A percentile compares a stretch with the other conserved stretches of the same genome.
phyloP scores from a whole-genome alignment of 2,888 invertebrate genomes.

The Gasteruption jaculator region DNA sequence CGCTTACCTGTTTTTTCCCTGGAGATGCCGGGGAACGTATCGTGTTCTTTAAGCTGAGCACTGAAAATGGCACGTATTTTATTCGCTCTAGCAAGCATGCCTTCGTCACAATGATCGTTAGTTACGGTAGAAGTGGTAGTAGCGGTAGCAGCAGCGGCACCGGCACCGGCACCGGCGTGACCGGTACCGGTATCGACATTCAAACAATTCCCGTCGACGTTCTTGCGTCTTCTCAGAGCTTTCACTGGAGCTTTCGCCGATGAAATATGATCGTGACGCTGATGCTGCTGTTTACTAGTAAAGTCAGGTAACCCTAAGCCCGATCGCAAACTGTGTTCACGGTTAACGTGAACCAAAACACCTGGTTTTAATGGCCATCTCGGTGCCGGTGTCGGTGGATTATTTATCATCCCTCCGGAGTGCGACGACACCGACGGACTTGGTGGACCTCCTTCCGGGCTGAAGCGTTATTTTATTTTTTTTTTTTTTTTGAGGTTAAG shows the following conservation, averaged over 20 bases:
- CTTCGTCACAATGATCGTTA: slow-evolving; percentile 45
- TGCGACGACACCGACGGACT: slow-evolving; percentile 44
- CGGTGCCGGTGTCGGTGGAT: slow-evolving; percentile 54
- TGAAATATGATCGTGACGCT: no score
- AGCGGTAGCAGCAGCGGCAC: slow-evolving; percentile 7
- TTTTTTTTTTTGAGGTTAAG: slow-evolving; percentile 10
- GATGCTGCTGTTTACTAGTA: no score
- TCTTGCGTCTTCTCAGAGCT: no score
- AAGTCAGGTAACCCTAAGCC: no score
- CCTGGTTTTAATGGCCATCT: slow-evolving; percentile 88
- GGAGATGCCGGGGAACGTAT: slow-evolving; percentile 46
- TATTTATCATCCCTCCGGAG: slow-evolving; percentile 30
- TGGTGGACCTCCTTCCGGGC: slow-evolving; percentile 54
- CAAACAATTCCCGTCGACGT: no score
- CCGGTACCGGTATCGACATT: no score
- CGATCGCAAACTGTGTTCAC: slow-evolving; percentile 64
- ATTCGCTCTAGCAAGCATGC: slow-evolving; percentile 47
- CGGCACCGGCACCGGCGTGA: slow-evolving; percentile 9
- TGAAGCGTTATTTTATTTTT: slow-evolving; percentile 26
- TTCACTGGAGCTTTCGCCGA: no score
- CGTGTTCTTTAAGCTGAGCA: slow-evolving; percentile 42
- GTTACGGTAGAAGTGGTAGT: no score
- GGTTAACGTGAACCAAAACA: slow-evolving; percentile 82
- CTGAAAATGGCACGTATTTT: slow-evolving; percentile 47
- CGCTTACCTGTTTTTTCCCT: slow-evolving; percentile 48